Base-by-base conservation (phyloP, 2,113 vertebrate genomes). In the Donacobius atricapilla region DNA sequence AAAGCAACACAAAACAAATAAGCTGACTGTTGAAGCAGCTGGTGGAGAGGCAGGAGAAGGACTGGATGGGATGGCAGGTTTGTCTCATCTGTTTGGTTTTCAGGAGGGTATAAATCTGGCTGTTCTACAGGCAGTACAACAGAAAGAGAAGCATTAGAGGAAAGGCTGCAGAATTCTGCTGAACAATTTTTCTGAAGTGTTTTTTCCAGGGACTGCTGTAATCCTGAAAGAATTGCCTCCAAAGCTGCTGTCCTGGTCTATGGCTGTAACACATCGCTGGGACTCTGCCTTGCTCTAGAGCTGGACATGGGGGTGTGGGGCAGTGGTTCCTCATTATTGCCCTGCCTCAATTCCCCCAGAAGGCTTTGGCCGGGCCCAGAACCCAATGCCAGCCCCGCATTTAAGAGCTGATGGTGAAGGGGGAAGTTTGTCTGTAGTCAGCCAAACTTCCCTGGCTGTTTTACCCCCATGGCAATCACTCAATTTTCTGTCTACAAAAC, bases 1-100 rank as follows among this genome's bases (percentile, higher is more conserved):
- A 94, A 91, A 93, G 54, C 81, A 96, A 91, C 92, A 92, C 56
- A 73, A 95, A 97, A 96, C 87, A 95, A 94, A 94, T 84, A 71
- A 92, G 58, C 78, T 95, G 65, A 35, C 53, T 69, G 56, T 68
- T 86, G 94, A 87, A 77, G 51, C 75, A 94, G 79, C 58, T 64
- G 20, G 63, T 75, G 51, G 51, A 87, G 54, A 88, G 25, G 72
- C 44, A 87, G 66, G 54, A 89, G 58, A 39, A 53, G 39, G 45
- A 42, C 53, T 23, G 75, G 72, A 66, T 9, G 78, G 84, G 87
- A 69, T 31, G 45, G 31, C 63, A 95, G 66, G 37, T 83, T 86
- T 81, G 37, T 83, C 79, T 93, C 56, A 25, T 54, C 44, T 45
- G 7, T 68, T 81, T 87, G 33, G 20, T 77, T 93, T 88, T 87